phyloP scores from a whole-genome alignment of 2,113 vertebrate genomes.

The Bubo blakistoni region DNA sequence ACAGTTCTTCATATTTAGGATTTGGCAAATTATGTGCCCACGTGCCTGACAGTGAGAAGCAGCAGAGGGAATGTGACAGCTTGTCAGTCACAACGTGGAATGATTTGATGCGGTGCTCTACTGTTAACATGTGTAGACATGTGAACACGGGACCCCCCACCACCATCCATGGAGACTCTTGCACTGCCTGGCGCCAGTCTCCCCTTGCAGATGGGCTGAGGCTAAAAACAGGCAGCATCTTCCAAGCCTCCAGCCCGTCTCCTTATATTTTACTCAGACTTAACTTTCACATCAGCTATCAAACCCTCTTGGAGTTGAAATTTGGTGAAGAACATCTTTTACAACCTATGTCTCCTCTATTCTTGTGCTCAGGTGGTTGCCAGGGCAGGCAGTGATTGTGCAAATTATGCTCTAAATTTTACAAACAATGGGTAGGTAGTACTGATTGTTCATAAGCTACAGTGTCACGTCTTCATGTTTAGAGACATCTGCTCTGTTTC shows the following conservation, averaged over 20 bases:
- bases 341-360: not conserved
- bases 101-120: not conserved
- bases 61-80: not conserved
- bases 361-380: not conserved
- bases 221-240: not conserved
- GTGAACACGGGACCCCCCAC: not conserved
- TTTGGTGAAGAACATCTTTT: not conserved
- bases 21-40: not conserved
- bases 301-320: not conserved
- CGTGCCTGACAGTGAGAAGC: not conserved
- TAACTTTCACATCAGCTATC: not conserved
- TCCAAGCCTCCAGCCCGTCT: not conserved
- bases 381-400: not conserved
- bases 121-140: fast-evolving
- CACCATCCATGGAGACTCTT: not conserved
- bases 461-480: not conserved
- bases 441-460: not conserved
- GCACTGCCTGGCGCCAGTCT: not conserved
- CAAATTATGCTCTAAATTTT: not conserved
- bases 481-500: not conserved
- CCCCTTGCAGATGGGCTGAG: not conserved
- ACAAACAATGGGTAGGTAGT: not conserved
- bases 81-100: not conserved
- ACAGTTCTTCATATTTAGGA: not conserved
- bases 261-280: not conserved